Evolutionary conservation across 1,140 invertebrate genomes (phyloP).

Genomic region (Samia ricini): DNA sequence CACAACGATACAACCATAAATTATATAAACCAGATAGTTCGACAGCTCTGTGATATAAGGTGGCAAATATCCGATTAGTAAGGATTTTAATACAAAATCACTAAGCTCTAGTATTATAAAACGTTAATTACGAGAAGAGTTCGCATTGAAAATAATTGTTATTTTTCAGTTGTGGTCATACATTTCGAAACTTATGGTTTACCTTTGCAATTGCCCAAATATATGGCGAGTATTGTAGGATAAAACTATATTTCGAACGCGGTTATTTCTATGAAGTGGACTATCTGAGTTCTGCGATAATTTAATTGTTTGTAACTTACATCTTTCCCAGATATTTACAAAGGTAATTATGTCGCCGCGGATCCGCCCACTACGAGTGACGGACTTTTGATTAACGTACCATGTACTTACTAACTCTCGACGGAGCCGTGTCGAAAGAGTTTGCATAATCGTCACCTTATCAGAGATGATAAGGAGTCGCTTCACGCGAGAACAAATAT

Average conservation of each 20-base stretch:
- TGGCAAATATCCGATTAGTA: too few species aligned
- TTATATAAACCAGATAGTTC: too few species aligned
- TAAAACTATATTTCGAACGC: too few species aligned
- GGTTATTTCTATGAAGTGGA: not conserved
- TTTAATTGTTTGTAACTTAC: not conserved
- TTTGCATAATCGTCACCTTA: conserved; percentile 23
- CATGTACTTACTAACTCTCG: conserved; percentile 10
- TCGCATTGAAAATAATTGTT: too few species aligned
- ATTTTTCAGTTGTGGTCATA: too few species aligned
- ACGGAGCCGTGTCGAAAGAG: conserved; percentile 16
- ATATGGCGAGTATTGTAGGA: too few species aligned
- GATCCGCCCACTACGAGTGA: conserved; percentile 27
- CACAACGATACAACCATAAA: conserved; percentile 22
- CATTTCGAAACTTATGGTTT: too few species aligned
- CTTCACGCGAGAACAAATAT: conserved; percentile 22
- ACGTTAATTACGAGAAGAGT: too few species aligned
- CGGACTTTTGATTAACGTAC: conserved; percentile 37
- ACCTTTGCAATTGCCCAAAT: too few species aligned
- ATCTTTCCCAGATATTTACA: conserved; percentile 32
- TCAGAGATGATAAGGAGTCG: conserved; percentile 19
- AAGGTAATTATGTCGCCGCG: conserved; percentile 32
- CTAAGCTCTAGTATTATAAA: too few species aligned
- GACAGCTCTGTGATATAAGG: too few species aligned
- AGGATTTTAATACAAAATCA: too few species aligned
- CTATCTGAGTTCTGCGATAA: not conserved